These are phyloP conservation scores for Bufo gargarizans DNA, from an alignment of 2,113 vertebrate genomes.

Conservation along the genomic window DNA sequence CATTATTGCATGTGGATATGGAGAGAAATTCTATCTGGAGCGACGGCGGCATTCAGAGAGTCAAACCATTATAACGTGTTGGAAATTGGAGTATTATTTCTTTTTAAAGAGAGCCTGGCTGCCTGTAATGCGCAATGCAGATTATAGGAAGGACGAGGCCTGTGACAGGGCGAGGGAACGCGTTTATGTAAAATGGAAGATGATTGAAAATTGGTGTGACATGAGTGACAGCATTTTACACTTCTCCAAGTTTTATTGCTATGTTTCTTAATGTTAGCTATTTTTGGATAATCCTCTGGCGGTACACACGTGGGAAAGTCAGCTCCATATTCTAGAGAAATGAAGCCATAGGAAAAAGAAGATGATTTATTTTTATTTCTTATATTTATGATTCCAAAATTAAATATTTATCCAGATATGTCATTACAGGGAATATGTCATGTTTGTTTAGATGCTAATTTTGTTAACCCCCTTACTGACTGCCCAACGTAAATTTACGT, in stretches of 20 bases:
- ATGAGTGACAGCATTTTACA: background rate
- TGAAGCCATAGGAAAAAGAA: background rate
- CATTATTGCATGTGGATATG: conserved; percentile 1
- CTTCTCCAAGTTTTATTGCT: conserved; percentile 2
- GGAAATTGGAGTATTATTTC: background rate
- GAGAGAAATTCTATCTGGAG: background rate
- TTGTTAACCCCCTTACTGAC: no score
- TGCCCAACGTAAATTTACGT: no score
- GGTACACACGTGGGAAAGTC: background rate
- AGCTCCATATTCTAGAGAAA: background rate
- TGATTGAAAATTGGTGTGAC: conserved; percentile 21
- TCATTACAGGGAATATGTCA: no score
- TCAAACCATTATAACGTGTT: background rate
- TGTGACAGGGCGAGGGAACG: background rate
- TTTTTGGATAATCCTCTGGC: conserved; percentile 16
- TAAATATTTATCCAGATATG: no score
- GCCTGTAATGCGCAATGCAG: background rate
- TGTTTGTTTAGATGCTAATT: no score
- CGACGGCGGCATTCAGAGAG: background rate
- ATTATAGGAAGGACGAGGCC: conserved; percentile 8
- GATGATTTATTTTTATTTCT: background rate
- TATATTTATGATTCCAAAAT: background rate
- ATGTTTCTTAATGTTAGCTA: background rate
- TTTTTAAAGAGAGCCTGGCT: background rate
- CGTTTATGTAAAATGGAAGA: background rate